These are phyloP conservation scores for Drosophila ambigua DNA, from an alignment of 1,140 invertebrate genomes.

Conservation along the genomic window DNA sequence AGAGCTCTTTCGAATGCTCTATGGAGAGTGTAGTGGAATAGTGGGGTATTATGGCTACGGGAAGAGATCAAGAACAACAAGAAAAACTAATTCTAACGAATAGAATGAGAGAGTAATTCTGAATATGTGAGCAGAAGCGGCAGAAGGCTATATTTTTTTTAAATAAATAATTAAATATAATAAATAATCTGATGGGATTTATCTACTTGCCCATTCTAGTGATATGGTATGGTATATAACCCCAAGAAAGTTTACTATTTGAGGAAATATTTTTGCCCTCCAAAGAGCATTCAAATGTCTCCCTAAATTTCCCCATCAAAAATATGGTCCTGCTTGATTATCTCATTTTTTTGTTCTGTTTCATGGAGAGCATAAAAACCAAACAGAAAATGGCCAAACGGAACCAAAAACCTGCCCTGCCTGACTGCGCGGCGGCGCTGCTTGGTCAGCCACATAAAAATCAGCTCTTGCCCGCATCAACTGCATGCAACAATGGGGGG, in stretches of 20 bases:
- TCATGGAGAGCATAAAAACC: constrained; percentile 63
- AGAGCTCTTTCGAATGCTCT: constrained; percentile 42
- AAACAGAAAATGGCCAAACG: constrained; percentile 72
- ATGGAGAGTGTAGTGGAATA: not conserved
- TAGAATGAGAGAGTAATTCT: no score
- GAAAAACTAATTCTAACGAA: not conserved
- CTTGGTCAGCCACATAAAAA: constrained; percentile 71
- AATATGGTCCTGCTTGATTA: constrained; percentile 23
- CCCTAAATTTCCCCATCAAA: not conserved
- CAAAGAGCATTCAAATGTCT: constrained; percentile 35
- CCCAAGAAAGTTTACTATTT: no score
- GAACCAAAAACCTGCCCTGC: constrained; percentile 36
- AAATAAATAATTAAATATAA: no score
- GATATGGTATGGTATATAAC: no score
- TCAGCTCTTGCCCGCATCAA: constrained; percentile 66
- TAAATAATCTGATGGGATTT: no score
- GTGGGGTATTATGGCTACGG: not conserved
- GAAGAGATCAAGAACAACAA: not conserved
- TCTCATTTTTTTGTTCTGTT: constrained; percentile 26
- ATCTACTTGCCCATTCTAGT: no score
- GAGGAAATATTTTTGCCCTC: not conserved
- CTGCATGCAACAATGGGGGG: constrained; percentile 52
- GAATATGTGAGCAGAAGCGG: no score
- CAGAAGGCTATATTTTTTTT: no score
- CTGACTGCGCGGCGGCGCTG: constrained; percentile 11